Base-by-base conservation (phyloP, 2,113 vertebrate species). In the Pteronura brasiliensis region DNA sequence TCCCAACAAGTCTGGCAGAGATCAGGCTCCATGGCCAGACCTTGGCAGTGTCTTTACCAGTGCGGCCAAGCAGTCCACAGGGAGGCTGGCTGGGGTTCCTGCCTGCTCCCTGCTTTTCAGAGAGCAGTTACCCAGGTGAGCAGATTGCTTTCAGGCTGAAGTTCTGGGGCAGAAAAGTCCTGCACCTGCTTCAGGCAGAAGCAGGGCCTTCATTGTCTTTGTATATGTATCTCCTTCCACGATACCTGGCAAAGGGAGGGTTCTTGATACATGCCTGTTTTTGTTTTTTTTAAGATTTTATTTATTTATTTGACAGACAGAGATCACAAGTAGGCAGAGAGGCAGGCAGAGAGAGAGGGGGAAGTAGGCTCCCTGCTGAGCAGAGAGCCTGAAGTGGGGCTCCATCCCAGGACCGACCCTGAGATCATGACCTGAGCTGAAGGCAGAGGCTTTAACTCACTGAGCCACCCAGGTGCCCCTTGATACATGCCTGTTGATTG, bases 81-180 rank as follows among this genome's bases (percentile, higher is more conserved):
- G 52, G 76, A 44, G 71, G 52, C 52, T 21, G 52, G 27, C 71
- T 59, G 31, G 44, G 25, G 44, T 8, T 18, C 13, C 69, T 17
- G 18, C 20, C 89, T 74, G 67, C 18, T 15, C 42, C 3, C 6
- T 4, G 10, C 10, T 29, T 36, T 79, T 20, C 5, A 11, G 42
- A 77, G 42, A 63, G 49, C 0, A 0, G 39, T 34, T 27, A 21
- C 42, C 55, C 57, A 82, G 63, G 6, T 0, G 1, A 1, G 7
- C 18, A 55, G 52, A 57, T 13, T 2, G 1, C 71, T n/a, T 67
- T 79, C 18, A 59, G 27, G 55, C 57, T 42, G 12, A 21, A 67
- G n/a, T 74, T 20, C n/a, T 18, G 27, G 59, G 4, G 20, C 90
- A 47, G 74, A 39, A 79, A 74, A 79, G 44, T 69, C 20, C 9